Evolutionary conservation across 2,888 invertebrate species (phyloP).

Genomic region (Lasioglossum calceatum): DNA sequence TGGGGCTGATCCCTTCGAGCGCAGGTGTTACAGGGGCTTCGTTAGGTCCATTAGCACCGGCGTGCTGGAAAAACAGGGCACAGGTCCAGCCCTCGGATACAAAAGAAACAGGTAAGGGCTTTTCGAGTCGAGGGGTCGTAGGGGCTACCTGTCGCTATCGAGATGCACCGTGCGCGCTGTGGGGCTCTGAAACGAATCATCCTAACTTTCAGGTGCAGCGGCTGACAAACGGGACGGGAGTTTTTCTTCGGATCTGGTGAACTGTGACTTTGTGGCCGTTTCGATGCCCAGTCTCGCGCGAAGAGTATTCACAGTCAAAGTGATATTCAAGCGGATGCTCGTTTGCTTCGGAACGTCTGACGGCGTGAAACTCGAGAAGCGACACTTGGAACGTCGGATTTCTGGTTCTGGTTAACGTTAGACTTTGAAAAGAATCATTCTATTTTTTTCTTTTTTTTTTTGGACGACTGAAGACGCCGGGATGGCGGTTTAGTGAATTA

Average conservation of each 20-base stretch:
- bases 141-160: conserved; percentile 56
- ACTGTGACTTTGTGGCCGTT: conserved; percentile 46
- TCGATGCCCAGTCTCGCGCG: conserved; percentile 24
- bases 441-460: not conserved
- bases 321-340: conserved; percentile 39
- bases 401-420: conserved; percentile 20
- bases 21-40: conserved; percentile 57
- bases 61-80: conserved; percentile 38
- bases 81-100: conserved; percentile 42
- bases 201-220: conserved; percentile 53
- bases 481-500: not conserved
- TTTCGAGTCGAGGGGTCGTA: conserved; percentile 40
- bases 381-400: conserved; percentile 10
- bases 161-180: conserved; percentile 1
- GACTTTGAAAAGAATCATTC: conserved; percentile 16
- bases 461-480: not conserved
- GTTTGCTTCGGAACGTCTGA: conserved; percentile 29
- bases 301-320: conserved; percentile 52
- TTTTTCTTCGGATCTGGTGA: conserved; percentile 47
- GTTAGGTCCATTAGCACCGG: not conserved
- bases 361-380: conserved; percentile 45
- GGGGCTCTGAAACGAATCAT: conserved; percentile 36
- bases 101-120: conserved; percentile 61
- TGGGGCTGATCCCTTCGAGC: not conserved
- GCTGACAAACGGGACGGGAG: conserved; percentile 20